Evolutionary conservation across 2,113 vertebrate genomes (phyloP).

Genomic region (Paratilapia polleni): DNA sequence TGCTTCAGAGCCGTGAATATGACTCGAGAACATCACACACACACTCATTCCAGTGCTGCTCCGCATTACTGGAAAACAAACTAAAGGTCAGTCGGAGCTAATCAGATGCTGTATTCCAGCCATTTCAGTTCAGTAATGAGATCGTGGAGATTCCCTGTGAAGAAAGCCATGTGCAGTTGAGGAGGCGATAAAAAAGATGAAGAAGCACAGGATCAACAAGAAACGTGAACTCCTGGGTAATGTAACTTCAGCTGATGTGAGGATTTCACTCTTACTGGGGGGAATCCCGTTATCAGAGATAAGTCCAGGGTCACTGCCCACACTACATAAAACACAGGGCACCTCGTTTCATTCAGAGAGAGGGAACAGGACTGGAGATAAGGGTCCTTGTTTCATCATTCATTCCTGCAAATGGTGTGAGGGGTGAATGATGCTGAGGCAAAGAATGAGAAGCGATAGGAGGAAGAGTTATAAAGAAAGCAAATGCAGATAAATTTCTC

Average conservation of each 20-base stretch:
- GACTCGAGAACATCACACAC: background rate
- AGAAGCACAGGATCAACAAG: slow-evolving; percentile 10
- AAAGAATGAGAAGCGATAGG: background rate
- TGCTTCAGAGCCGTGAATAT: background rate
- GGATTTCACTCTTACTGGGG: slow-evolving; percentile 15
- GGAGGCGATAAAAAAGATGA: background rate
- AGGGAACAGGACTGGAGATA: slow-evolving; percentile 33
- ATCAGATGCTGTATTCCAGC: slow-evolving; percentile 27
- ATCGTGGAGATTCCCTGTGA: slow-evolving; percentile 28
- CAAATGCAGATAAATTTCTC: slow-evolving; percentile 29
- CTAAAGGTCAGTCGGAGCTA: slow-evolving; percentile 28
- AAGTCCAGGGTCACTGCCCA: slow-evolving; percentile 11
- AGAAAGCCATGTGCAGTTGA: slow-evolving; percentile 7
- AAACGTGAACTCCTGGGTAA: slow-evolving; percentile 46
- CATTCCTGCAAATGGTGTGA: background rate
- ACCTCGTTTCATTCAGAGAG: slow-evolving; percentile 36
- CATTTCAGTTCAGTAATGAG: slow-evolving; percentile 29
- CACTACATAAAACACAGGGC: slow-evolving; percentile 29
- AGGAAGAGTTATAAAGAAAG: background rate
- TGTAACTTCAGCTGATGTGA: slow-evolving; percentile 29
- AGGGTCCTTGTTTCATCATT: slow-evolving; percentile 12
- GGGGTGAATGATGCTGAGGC: background rate
- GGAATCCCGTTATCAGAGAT: slow-evolving; percentile 27
- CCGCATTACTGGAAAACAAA: slow-evolving; percentile 1
- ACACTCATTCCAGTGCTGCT: background rate